phyloP scores from a whole-genome alignment of 2,113 vertebrate genomes.

The Chionomys nivalis region DNA sequence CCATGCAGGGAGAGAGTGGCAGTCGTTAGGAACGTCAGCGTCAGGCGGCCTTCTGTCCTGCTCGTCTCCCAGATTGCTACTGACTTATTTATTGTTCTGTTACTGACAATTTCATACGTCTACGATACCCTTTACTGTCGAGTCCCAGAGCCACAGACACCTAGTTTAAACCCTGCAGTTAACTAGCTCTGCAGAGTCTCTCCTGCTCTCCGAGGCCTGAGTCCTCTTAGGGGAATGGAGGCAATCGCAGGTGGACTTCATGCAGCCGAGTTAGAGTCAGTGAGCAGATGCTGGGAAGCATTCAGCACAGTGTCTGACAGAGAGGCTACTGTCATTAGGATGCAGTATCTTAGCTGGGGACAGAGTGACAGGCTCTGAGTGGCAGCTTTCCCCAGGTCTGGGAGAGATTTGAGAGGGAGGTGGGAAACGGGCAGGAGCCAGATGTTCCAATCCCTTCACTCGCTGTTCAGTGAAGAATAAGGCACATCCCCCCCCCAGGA shows the following conservation, averaged over 20 bases:
- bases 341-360: not conserved
- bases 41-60: not conserved
- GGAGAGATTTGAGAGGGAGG: not conserved
- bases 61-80: not conserved
- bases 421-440: not conserved
- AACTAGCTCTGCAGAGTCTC: not conserved
- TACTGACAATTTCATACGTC: not conserved
- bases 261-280: not conserved
- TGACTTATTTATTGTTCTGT: not conserved
- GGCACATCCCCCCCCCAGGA: slow-evolving; percentile 40
- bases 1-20: not conserved
- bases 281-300: not conserved
- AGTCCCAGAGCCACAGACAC: not conserved
- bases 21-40: not conserved
- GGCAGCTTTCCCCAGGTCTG: not conserved
- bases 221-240: not conserved
- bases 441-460: not conserved
- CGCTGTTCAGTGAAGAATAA: slow-evolving; percentile 52
- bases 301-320: not conserved
- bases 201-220: not conserved
- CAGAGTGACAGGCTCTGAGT: not conserved
- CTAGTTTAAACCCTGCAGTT: not conserved
- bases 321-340: not conserved
- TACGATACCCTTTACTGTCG: not conserved
- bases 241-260: not conserved